Conservation (phyloP, 2,888 invertebrate genomes). For the Drosophila mimetica region DNA sequence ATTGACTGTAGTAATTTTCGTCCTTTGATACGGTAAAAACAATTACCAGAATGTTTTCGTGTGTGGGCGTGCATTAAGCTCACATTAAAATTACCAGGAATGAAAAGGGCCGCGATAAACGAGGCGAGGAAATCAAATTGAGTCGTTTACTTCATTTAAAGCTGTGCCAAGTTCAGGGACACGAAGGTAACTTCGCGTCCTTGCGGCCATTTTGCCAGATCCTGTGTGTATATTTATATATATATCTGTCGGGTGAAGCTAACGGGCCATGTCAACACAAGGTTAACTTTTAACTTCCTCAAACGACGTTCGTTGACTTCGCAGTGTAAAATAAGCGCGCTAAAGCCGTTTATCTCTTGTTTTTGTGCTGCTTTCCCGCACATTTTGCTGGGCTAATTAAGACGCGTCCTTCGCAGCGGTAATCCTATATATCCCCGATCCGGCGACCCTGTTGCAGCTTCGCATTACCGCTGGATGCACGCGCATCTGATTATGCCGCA, state of each 20-base stretch:
- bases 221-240: background rate
- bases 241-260: conserved; percentile 32
- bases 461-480: conserved; percentile 40
- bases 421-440: conserved; percentile 38
- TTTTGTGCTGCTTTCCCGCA: conserved; percentile 1
- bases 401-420: conserved; percentile 24
- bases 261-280: conserved; percentile 21
- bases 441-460: conserved; percentile 40
- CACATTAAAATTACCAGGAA: conserved; percentile 41
- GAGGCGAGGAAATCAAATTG: conserved; percentile 52
- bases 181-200: conserved; percentile 7
- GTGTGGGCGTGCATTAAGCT: conserved; percentile 33
- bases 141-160: conserved; percentile 32
- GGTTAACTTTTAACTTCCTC: conserved; percentile 23
- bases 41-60: conserved; percentile 28
- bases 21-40: conserved; percentile 29
- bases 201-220: conserved; percentile 27
- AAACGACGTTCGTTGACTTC: conserved; percentile 57
- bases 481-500: conserved; percentile 36
- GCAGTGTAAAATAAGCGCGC: conserved; percentile 41
- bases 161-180: conserved; percentile 34
- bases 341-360: conserved; percentile 7
- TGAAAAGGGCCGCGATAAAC: conserved; percentile 28
- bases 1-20: conserved; percentile 10
- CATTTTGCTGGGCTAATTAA: conserved; percentile 23